Evolutionary conservation across 2,797 vertebrate species (phyloP), one percentile per base, ranked within the genome.

Genomic region (Neosilurus mollespiculum): DNA sequence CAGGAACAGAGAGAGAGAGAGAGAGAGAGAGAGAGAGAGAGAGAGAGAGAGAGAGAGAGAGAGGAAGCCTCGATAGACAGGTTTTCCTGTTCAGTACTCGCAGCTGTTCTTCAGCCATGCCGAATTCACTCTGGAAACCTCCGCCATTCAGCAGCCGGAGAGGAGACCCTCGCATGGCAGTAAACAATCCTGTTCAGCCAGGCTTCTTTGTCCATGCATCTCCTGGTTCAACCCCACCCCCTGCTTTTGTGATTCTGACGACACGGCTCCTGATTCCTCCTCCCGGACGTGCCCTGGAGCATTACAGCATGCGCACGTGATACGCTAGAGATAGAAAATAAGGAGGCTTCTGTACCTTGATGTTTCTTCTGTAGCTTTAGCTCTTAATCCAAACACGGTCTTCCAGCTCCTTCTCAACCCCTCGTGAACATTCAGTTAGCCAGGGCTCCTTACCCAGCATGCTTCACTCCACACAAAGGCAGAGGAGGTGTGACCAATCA

Each of bases 401-500:
- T 92, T 93, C 92, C 76, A 65, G 88, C 92, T 94, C 92, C 92
- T 92, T 93, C 93, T 88, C 92, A 87, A 80, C 85, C 80, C 82
- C 93, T 95, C 95, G 95, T 94, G 94, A 95, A 93, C 94, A 94
- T 95, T 96, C 94, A 95, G 94, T 96, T 94, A 96, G 94, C 95
- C 93, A 92, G 91, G 88, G 94, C 92, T 94, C 92, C 92, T 96
- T 96, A 94, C 96, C 96, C 96, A 97, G 95, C 96, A 96, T 96
- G 90, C 96, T 89, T 92, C 87, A 92, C 94, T 89, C 92, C 93
- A 96, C 95, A 96, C 96, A 97, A 97, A 97, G 96, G 96, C 95
- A 96, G 95, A 95, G 96, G 96, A 95, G 96, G 96, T 96, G 96
- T 97, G 96, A 97, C 96, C 96, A 97, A 97, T 97, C 96, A 96